Evolutionary conservation across 2,888 invertebrate species (phyloP).

Genomic region (Oegoconia quadripuncta): DNA sequence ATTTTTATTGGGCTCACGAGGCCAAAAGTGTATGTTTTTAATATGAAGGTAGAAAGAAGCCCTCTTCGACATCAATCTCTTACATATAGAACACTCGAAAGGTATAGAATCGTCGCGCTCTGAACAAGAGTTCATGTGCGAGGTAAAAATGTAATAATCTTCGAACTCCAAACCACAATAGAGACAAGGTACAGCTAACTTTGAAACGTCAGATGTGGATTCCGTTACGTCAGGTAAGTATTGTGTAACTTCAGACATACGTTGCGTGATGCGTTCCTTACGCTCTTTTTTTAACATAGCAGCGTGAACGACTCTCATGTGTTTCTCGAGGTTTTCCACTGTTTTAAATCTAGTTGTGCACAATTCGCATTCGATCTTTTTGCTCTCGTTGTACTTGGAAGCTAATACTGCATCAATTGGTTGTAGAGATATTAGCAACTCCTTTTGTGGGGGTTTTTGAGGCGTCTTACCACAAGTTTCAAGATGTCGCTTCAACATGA

Average conservation of each 20-base stretch:
- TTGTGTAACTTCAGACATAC: too few relatives aligned
- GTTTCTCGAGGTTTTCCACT: conserved; percentile 56
- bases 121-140: conserved; percentile 50
- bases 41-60: conserved; percentile 49
- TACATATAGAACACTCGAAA: conserved; percentile 54
- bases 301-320: conserved; percentile 60
- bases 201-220: conserved; percentile 21
- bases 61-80: conserved; percentile 40
- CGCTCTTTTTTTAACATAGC: conserved; percentile 41
- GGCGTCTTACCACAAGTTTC: conserved; percentile 44
- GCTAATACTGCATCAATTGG: conserved; percentile 47
- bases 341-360: conserved; percentile 59
- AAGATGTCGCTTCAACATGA: conserved; percentile 67
- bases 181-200: conserved; percentile 50
- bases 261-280: too few relatives aligned
- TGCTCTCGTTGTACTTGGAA: conserved; percentile 9
- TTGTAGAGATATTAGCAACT: conserved; percentile 53
- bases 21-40: conserved; percentile 51
- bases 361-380: conserved; percentile 49
- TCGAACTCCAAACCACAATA: conserved; percentile 49
- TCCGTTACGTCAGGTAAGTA: too few relatives aligned
- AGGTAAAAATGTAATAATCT: conserved; percentile 50
- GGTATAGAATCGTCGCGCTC: conserved; percentile 34
- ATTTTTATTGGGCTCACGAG: conserved; percentile 16
- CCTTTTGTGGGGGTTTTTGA: conserved; percentile 43